Evolutionary conservation across 2,113 vertebrate genomes (phyloP), one percentile per base, ranked within the genome.

Genomic region (Acinonyx jubatus): DNA sequence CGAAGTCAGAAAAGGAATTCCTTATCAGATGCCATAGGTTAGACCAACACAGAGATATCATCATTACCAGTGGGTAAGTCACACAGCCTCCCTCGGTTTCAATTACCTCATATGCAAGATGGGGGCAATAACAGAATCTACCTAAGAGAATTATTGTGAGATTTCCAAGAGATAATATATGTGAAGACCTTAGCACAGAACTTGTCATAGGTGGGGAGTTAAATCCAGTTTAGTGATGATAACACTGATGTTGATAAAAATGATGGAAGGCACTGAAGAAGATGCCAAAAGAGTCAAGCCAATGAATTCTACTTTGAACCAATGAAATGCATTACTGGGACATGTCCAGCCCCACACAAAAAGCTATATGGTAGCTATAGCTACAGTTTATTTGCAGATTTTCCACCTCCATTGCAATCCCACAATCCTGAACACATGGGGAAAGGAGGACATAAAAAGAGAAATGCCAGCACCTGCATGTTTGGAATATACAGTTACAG

Each of bases 1-100:
- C 52, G 27, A 83, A 33, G 18, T 97, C 80, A 93, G 33, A 96
- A 93, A 93, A 96, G 5, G 65, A 23, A 25, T 83, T 92, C 36
- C 71, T 92, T 91, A 79, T 63, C 21, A 87, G 48, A 57, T 91
- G 9, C 15, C 57, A 71, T 94, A 71, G 1, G 2, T 23, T 93
- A 96, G 23, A 41, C 4, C 2, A 45, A 52, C 10, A 88, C 57
- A 76, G 1, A 74, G 25, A 57, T 33, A n/a, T 14, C 33, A 79
- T 36, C 9, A 78, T 76, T 38, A 73, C 11, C 48, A 93, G 11
- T 76, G 27, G 36, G 31, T 4, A 83, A 95, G 12, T 83, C 36
- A 50, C 15, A 85, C 55, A 93, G 82, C 3, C 15, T 92, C 29
- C 89, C 79, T 36, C 55, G 74, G 73, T 79, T 15, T 96, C 80